These are phyloP conservation scores for Nesospiza acunhae DNA, from an alignment of 2,113 vertebrate species.

Conservation along the genomic window DNA sequence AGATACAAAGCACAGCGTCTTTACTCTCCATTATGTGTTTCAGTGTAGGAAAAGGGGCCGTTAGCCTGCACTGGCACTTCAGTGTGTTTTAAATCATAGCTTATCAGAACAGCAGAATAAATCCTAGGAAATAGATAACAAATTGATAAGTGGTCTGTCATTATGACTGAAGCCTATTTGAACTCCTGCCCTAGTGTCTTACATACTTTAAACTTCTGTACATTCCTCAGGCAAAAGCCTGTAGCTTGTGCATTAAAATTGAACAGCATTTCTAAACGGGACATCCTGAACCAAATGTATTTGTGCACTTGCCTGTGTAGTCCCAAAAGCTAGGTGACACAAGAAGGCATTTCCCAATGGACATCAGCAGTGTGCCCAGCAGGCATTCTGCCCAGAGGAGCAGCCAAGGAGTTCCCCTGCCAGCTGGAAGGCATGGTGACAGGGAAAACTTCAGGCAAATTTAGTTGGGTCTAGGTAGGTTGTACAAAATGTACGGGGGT, in stretches of 20 bases:
- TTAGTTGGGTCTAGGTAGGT: neutral
- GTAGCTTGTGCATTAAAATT: neutral
- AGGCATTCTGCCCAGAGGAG: neutral
- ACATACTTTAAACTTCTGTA: neutral
- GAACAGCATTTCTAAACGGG: neutral
- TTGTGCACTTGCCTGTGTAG: neutral
- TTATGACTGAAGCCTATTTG: neutral
- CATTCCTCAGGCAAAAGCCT: neutral
- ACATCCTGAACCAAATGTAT: neutral
- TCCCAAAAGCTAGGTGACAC: neutral
- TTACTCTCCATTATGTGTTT: neutral
- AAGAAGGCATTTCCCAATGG: neutral
- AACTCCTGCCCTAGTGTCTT: neutral
- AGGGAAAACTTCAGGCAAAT: neutral
- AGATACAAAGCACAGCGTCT: neutral
- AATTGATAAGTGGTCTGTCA: neutral
- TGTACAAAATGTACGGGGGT: neutral
- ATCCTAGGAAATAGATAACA: neutral
- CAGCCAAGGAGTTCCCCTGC: neutral
- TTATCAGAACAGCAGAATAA: neutral
- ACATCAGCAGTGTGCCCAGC: neutral
- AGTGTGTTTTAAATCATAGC: neutral
- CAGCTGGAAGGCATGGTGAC: fast-evolving
- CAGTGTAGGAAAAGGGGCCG: neutral
- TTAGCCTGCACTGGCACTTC: neutral